Evolutionary conservation across 1,140 invertebrate genomes (phyloP), one percentile per base, ranked within the genome.

Genomic region (Drosophila truncata): DNA sequence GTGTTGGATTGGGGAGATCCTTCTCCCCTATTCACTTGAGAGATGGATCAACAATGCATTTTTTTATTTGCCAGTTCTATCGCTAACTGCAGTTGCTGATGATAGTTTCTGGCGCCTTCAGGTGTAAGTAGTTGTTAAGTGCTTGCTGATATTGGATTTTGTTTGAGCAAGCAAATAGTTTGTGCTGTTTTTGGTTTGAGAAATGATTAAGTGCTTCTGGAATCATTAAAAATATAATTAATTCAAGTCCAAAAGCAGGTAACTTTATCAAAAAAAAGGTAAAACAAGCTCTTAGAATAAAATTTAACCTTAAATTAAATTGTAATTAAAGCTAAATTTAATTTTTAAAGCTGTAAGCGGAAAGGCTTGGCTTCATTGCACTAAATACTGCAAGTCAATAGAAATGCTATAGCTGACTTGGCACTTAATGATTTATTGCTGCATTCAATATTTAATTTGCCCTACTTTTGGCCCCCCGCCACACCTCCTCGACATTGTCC

Each of bases 1-100:
- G 55, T 23, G 35, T 66, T 63, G 23, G 14, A 10, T 20, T 33
- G 31, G 33, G 2, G 1, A 7, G 11, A 10, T 16, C 18, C 18
- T 16, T 0, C 0, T 20, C 4, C 33, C 8, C 23, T 29, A 16
- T 4, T 18, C 62, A 42, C 39, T 61, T 77, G 72, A 55, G 54
- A 41, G 46, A 76, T 76, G 74, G 58, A 78, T 62, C 64, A 57
- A 70, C 64, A 67, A 80, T 50, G 61, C 23, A 18, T 60, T 65
- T 60, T 49, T 49, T 25, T 66, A 31, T 39, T 58, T 10, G 23
- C 41, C 44, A 33, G 39, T 23, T 57, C 9, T 18, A 25, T 13
- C 23, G 11, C 42, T 63, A 52, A 52, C 55, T 49, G 49, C 41
- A 31, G 18, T 49, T 23, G 13, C 42, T 50, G 31, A 52, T 60